These are phyloP conservation scores for Dryadula phaetusa DNA, from an alignment of 2,888 invertebrate species.

Conservation along the genomic window DNA sequence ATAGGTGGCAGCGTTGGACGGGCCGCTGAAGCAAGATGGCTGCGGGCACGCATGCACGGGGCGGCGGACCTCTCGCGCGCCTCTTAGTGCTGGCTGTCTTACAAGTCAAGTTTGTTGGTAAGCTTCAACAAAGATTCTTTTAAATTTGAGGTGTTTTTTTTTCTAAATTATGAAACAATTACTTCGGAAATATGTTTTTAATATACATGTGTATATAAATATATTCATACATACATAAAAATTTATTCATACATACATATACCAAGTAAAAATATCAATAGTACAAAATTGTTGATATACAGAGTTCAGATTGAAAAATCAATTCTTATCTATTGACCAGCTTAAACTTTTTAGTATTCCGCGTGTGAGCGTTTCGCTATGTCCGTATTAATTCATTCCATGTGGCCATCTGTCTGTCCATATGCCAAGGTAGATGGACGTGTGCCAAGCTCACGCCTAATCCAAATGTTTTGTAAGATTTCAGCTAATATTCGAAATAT, in stretches of 20 bases:
- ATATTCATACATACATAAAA: not conserved
- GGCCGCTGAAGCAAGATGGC: constrained; percentile 75
- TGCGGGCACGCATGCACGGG: constrained; percentile 63
- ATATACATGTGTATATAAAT: not conserved
- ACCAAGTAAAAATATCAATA: not conserved
- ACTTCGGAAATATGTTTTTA: not conserved
- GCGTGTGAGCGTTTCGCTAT: constrained; percentile 40
- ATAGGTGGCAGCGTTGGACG: constrained; percentile 70
- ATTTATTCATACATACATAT: not conserved
- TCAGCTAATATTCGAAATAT: constrained; percentile 27
- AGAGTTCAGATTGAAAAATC: constrained; percentile 13
- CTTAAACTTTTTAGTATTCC: constrained; percentile 43
- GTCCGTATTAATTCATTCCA: constrained; percentile 47
- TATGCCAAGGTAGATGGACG: constrained; percentile 48
- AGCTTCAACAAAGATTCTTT: constrained; percentile 46
- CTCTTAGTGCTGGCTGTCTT: constrained; percentile 72
- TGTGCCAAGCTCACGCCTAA: constrained; percentile 44
- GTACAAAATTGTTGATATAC: not conserved
- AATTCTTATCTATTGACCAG: constrained; percentile 32
- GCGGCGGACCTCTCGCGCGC: constrained; percentile 74
- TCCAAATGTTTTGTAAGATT: constrained; percentile 44
- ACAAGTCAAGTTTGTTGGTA: constrained; percentile 80
- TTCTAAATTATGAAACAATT: not conserved
- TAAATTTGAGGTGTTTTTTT: not conserved
- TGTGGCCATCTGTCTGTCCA: constrained; percentile 48